phyloP scores from a whole-genome alignment of 1,140 invertebrate species.

The Acromyrmex heyeri region DNA sequence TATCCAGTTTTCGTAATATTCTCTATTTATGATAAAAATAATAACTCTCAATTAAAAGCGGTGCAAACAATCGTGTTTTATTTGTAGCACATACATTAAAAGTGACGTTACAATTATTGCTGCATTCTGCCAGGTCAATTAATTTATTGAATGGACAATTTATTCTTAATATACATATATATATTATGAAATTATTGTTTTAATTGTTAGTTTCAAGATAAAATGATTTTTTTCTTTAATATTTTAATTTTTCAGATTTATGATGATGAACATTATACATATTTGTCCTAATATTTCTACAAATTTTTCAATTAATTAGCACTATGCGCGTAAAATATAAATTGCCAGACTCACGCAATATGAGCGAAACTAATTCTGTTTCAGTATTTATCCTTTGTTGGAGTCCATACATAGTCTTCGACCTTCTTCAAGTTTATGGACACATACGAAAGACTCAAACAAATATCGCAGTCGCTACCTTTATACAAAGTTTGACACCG shows the following conservation, averaged over 20 bases:
- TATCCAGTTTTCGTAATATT: background rate
- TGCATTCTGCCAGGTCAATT: background rate
- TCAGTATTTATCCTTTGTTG: conserved; percentile 98
- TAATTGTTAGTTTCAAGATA: background rate
- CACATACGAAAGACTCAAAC: conserved; percentile 93
- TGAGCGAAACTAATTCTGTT: conserved; percentile 77
- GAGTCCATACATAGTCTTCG: conserved; percentile 98
- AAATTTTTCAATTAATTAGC: background rate
- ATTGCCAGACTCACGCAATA: background rate
- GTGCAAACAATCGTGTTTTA: conserved; percentile 15
- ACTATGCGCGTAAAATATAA: background rate
- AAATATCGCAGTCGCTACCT: conserved; percentile 94
- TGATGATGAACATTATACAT: background rate
- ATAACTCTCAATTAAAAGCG: conserved; percentile 14
- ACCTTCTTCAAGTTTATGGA: conserved; percentile 96
- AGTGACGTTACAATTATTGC: background rate
- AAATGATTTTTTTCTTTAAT: background rate
- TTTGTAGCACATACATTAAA: background rate
- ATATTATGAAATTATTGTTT: conserved; percentile 3
- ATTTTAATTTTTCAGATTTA: background rate
- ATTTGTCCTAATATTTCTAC: background rate
- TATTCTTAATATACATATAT: background rate
- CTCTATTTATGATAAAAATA: background rate
- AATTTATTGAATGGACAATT: conserved; percentile 18
- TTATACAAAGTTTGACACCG: conserved; percentile 97